These are phyloP conservation scores for Perithous albicinctus DNA, from an alignment of 2,888 invertebrate species.

Conservation along the genomic window DNA sequence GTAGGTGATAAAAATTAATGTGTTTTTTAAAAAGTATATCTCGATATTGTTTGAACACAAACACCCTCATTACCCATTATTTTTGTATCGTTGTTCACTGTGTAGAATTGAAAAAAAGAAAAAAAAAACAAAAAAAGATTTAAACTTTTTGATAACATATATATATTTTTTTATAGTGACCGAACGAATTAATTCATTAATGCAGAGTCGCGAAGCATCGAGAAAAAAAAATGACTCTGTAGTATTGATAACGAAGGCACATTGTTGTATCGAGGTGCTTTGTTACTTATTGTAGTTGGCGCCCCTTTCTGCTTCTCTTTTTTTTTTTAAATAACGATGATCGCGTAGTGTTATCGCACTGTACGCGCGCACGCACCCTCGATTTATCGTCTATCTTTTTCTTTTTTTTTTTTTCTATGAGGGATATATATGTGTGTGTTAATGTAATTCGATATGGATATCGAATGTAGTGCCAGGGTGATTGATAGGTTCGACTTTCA, in stretches of 20 bases:
- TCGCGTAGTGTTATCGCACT: conserved; percentile 26
- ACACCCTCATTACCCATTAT: conserved; percentile 11
- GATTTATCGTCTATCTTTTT: too few species aligned
- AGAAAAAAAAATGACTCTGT: conserved; percentile 65
- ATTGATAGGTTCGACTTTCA: not conserved
- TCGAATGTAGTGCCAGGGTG: not conserved
- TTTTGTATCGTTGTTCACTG: conserved; percentile 22
- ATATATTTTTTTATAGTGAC: not conserved
- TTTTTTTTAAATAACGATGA: conserved; percentile 11
- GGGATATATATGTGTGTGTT: conserved; percentile 3
- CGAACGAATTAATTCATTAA: conserved; percentile 52
- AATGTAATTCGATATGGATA: not conserved
- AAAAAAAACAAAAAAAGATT: not conserved
- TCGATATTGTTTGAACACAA: not conserved
- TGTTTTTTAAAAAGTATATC: not conserved
- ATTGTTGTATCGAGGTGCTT: conserved; percentile 66
- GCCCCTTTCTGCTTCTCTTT: not conserved
- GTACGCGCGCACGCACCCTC: conserved; percentile 45
- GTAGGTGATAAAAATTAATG: not conserved
- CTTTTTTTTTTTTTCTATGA: too few species aligned
- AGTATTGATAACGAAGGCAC: conserved; percentile 66
- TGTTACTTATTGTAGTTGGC: conserved; percentile 31
- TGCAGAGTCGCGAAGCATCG: conserved; percentile 49
- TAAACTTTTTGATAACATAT: not conserved
- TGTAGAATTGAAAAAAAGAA: conserved; percentile 34